A percentile compares a stretch with the other conserved stretches of the same genome.
Evolutionary conservation across 1,140 invertebrate genomes (phyloP).

Genomic region (Yoshiicerus persimilis): DNA sequence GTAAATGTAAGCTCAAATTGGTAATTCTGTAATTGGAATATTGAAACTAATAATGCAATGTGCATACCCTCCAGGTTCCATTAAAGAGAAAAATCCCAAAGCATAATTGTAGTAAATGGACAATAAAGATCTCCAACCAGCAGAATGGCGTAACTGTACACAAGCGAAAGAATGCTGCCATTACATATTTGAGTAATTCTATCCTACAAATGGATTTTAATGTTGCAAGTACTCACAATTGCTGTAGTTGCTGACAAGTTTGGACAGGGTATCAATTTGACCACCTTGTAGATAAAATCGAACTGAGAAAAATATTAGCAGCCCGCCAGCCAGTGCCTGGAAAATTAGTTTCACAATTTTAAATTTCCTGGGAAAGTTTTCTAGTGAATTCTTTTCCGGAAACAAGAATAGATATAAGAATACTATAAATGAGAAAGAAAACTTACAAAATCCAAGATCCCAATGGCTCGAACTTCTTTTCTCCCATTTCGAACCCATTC

Average conservation of each 20-base stretch:
- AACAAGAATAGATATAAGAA: not conserved
- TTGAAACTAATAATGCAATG: too few relatives aligned
- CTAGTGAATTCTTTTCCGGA: not conserved
- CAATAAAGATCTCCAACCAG: not conserved
- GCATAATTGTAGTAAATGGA: not conserved
- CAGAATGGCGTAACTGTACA: slow-evolving; percentile 18
- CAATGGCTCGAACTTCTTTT: not conserved
- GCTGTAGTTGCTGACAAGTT: not conserved
- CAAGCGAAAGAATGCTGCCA: not conserved
- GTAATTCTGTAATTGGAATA: too few relatives aligned
- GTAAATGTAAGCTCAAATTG: too few relatives aligned
- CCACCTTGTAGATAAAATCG: not conserved
- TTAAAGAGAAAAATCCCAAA: not conserved
- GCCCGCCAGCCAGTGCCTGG: not conserved
- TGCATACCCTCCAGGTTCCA: not conserved
- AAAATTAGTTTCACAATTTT: too few relatives aligned
- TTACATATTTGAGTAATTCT: not conserved
- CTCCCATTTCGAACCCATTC: not conserved
- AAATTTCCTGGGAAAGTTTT: too few relatives aligned
- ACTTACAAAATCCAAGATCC: not conserved
- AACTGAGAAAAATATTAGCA: not conserved
- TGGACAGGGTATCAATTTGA: not conserved
- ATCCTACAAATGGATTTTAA: not conserved
- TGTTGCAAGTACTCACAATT: not conserved
- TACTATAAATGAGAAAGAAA: not conserved